Base-by-base conservation (phyloP, 1,140 invertebrate species). In the Monomorium pharaonis region DNA sequence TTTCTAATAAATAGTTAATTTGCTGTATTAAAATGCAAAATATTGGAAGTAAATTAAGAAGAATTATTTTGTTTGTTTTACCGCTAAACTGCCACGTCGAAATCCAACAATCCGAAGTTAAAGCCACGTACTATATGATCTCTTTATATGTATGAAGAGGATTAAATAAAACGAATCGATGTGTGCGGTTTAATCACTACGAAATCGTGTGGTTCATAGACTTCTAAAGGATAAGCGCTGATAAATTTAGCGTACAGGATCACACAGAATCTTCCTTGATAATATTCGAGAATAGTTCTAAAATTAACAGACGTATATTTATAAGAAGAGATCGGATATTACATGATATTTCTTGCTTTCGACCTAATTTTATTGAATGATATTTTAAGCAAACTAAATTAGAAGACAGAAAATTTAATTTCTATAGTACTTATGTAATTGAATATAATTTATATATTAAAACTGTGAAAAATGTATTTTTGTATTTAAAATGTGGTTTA, bases 121-220 rank as follows among this genome's bases (percentile, higher is more conserved):
- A 72, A 72, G 67, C 49, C 74, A 30, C n/a, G n/a, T n/a, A n/a
- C 56, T 30, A 80, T n/a, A n/a, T 42, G 33, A 51, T 12, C 18
- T 63, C n/a, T 37, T 7, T 21, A n/a, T 44, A 62, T 16, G 24
- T 24, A 44, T 30, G 30, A 9, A 78, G 33, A n/a, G 54, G 44
- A 86, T 81, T 81, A 86, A 86, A 42, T 51, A 14, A 60, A 76
- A 76, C 54, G 54, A 63, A 77, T 49, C 42, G 58, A 77, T 44
- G 56, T 24, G 37, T 56, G 42, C n/a, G 58, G 24, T 78, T 63
- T 65, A 78, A 78, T 77, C 27, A 47, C 27, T 27, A 16, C 27
- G n/a, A 49, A 63, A 63, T 49, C 27, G 6, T n/a, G 58, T 27
- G 42, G 1, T 62, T 62, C 74, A 76, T 37, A 14, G 74, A 62